Evolutionary conservation across 2,888 invertebrate species (phyloP).

Genomic region (Tortricodes alternella): DNA sequence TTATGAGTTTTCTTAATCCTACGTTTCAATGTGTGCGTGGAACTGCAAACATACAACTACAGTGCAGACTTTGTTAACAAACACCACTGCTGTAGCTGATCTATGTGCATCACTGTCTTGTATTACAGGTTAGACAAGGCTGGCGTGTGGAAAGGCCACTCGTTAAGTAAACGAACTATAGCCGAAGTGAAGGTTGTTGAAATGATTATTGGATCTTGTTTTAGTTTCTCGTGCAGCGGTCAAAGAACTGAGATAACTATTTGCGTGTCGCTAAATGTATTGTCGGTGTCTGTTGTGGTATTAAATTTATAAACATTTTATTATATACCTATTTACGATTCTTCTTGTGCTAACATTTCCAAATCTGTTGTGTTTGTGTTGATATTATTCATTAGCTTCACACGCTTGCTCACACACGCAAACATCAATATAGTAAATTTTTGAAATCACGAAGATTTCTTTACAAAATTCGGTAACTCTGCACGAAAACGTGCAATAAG

Average conservation of each 20-base stretch:
- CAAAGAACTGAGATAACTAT: constrained; percentile 19
- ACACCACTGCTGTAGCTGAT: not conserved
- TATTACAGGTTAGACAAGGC: not conserved
- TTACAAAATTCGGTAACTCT: too few species aligned
- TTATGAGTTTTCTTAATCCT: too few species aligned
- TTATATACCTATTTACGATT: too few species aligned
- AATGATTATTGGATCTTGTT: constrained; percentile 19
- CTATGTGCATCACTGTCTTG: not conserved
- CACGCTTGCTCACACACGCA: too few species aligned
- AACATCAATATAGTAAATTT: too few species aligned
- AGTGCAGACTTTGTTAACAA: not conserved
- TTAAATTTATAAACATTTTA: too few species aligned
- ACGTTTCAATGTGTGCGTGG: not conserved
- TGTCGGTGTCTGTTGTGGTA: not conserved
- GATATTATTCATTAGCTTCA: too few species aligned
- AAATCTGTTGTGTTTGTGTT: too few species aligned
- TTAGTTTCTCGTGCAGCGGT: constrained; percentile 7
- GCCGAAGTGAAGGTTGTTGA: constrained; percentile 5
- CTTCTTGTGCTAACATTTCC: too few species aligned
- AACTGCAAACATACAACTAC: not conserved
- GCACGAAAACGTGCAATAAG: too few species aligned
- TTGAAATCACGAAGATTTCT: too few species aligned
- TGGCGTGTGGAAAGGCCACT: not conserved
- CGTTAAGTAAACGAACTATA: not conserved
- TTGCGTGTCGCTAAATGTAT: not conserved